Percentiles rank a stretch among this genome's conserved stretches.
These are phyloP conservation scores for Ips nitidus DNA, from an alignment of 1,140 invertebrate genomes.

Conservation along the genomic window DNA sequence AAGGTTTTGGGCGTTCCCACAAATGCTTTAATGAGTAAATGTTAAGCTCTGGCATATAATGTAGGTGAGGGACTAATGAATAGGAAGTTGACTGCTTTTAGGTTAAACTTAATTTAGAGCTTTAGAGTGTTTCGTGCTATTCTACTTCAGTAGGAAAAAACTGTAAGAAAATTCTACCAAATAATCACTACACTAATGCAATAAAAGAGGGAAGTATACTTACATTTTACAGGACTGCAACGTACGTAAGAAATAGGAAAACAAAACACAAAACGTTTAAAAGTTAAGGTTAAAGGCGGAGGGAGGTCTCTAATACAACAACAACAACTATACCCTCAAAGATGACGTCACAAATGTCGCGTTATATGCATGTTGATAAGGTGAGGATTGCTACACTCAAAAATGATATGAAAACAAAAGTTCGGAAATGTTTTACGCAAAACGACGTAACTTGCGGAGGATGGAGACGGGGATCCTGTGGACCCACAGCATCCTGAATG, in stretches of 20 bases:
- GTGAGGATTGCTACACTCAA: neutral
- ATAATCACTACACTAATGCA: no score
- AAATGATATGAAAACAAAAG: neutral
- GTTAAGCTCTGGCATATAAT: no score
- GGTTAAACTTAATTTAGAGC: no score
- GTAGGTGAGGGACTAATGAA: no score
- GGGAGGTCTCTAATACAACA: neutral
- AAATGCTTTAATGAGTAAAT: no score
- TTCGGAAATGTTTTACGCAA: neutral
- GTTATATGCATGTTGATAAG: neutral
- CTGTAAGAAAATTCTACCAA: no score
- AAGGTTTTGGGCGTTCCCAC: no score
- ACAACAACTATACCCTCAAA: no score
- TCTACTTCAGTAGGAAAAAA: no score
- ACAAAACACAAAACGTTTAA: neutral
- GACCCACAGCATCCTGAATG: constrained; percentile 50
- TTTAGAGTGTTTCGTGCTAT: no score
- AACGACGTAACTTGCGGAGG: constrained; percentile 26
- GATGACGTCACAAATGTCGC: neutral
- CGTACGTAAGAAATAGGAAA: neutral
- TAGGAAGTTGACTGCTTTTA: no score
- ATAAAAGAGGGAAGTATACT: neutral
- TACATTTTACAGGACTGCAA: neutral
- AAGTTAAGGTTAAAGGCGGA: constrained; percentile 4
- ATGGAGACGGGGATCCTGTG: constrained; percentile 38